phyloP scores from a whole-genome alignment of 2,797 vertebrate species.

The Kryptopterus vitreolus region DNA sequence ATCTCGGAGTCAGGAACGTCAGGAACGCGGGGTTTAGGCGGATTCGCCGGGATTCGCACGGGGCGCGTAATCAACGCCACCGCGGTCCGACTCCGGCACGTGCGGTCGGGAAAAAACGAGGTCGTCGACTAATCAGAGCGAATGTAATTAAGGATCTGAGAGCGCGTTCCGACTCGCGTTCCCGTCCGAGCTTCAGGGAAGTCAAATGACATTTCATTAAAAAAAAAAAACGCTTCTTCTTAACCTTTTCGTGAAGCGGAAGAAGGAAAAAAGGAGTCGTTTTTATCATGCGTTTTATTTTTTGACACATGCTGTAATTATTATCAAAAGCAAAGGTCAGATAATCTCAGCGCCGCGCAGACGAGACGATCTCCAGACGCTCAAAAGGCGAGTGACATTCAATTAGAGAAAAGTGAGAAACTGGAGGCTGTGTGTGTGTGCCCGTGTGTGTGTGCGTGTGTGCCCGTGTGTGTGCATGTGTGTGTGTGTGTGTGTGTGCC shows the following conservation, averaged over 20 bases:
- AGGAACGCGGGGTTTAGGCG: neutral
- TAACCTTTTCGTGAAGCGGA: neutral
- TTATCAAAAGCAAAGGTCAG: slow-evolving; percentile 86
- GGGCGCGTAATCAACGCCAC: neutral
- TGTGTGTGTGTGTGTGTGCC: slow-evolving; percentile 23
- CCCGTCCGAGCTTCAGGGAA: slow-evolving; percentile 16
- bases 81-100: neutral
- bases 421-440: no score
- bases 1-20: neutral
- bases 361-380: slow-evolving; percentile 76
- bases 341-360: slow-evolving; percentile 81
- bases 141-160: neutral
- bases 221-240: slow-evolving; percentile 25
- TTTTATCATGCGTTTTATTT: slow-evolving; percentile 31
- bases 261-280: neutral
- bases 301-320: slow-evolving; percentile 82
- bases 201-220: slow-evolving; percentile 40
- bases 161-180: slow-evolving; percentile 12
- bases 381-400: slow-evolving; percentile 80
- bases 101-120: neutral
- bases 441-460: slow-evolving; percentile 25
- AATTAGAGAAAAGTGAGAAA: slow-evolving; percentile 68
- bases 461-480: slow-evolving; percentile 16
- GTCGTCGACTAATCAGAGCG: neutral
- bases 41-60: neutral